A percentile compares a stretch with the other conserved stretches of the same genome.
Conservation (phyloP, 2,797 vertebrate species). For the Anabacerthia variegaticeps region DNA sequence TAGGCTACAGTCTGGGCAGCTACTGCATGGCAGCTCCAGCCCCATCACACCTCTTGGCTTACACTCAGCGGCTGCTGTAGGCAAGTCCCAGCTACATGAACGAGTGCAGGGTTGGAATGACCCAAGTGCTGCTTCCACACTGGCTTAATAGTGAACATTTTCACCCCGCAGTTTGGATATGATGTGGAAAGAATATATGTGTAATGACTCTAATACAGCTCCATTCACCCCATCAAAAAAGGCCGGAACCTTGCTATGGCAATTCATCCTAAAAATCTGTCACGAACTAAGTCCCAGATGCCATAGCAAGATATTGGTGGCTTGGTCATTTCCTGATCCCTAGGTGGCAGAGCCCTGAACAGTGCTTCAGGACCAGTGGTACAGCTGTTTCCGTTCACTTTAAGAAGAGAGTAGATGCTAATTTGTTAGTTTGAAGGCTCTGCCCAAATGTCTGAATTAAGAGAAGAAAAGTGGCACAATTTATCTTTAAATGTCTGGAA, state of each 20-base stretch:
- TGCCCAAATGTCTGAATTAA: neutral
- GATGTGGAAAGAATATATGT: fast-evolving
- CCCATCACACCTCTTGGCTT: neutral
- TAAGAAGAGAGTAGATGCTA: neutral
- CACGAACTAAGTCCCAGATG: neutral
- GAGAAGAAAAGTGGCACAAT: neutral
- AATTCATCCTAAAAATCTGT: neutral
- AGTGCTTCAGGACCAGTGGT: neutral
- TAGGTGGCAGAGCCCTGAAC: neutral
- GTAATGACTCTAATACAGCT: neutral
- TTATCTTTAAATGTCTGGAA: neutral
- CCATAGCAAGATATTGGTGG: neutral
- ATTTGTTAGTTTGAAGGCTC: neutral
- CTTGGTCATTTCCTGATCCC: neutral
- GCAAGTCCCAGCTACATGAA: fast-evolving
- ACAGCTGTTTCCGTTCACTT: neutral
- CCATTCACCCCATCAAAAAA: neutral
- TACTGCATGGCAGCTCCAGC: neutral
- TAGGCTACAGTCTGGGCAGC: neutral
- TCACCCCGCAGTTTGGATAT: neutral
- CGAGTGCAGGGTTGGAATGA: neutral
- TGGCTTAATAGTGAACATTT: neutral
- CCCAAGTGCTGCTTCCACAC: neutral
- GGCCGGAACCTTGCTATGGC: neutral
- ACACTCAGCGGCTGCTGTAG: neutral